phyloP scores from a whole-genome alignment of 2,888 invertebrate genomes.

The Myathropa florea region DNA sequence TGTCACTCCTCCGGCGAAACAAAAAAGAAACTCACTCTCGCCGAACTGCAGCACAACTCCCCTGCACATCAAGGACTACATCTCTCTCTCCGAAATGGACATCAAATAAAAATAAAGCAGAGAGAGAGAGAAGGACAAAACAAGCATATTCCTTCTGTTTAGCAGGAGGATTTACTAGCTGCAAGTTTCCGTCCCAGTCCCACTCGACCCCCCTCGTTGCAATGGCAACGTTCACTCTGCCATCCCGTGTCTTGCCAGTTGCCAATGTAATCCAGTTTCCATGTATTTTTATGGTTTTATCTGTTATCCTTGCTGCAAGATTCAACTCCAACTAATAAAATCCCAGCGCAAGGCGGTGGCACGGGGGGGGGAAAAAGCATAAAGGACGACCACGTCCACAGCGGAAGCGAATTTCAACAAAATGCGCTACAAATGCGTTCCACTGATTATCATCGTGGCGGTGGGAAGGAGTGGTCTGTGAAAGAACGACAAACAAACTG shows the following conservation, averaged over 20 bases:
- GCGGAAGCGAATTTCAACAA: slow-evolving; percentile 60
- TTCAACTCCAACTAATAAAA: slow-evolving; percentile 68
- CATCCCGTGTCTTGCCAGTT: background rate
- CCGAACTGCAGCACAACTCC: slow-evolving; percentile 29
- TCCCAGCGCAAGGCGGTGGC: background rate
- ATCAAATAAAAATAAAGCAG: slow-evolving; percentile 15
- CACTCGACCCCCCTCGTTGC: slow-evolving; percentile 1
- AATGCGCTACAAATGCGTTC: slow-evolving; percentile 66
- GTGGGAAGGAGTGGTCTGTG: slow-evolving; percentile 13
- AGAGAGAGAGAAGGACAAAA: background rate
- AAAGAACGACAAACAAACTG: slow-evolving; percentile 41
- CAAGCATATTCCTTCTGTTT: slow-evolving; percentile 61
- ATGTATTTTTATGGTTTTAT: slow-evolving; percentile 71
- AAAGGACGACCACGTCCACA: slow-evolving; percentile 3
- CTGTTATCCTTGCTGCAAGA: slow-evolving; percentile 68
- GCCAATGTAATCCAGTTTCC: slow-evolving; percentile 65
- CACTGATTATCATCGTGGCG: slow-evolving; percentile 51
- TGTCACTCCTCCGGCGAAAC: slow-evolving; percentile 50
- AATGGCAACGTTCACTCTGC: background rate
- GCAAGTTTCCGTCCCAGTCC: slow-evolving; percentile 24
- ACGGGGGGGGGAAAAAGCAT: background rate
- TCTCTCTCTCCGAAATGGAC: background rate
- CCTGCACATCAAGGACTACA: slow-evolving; percentile 15
- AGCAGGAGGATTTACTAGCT: slow-evolving; percentile 52
- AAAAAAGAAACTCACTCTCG: slow-evolving; percentile 1